Conservation (phyloP, 2,113 vertebrate genomes). For the Apodemus sylvaticus region DNA sequence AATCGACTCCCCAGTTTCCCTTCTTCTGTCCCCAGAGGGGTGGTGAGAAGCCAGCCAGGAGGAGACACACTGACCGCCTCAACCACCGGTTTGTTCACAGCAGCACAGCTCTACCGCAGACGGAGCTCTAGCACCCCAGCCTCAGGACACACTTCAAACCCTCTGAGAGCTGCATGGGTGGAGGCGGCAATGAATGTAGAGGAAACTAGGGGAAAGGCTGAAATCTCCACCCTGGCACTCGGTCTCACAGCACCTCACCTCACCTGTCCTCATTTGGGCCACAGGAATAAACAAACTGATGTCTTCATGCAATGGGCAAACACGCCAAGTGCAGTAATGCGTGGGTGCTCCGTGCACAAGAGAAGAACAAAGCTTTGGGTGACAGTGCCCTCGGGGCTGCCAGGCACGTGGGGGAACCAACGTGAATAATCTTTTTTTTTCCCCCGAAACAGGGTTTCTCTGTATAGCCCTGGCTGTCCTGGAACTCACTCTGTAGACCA, state of each 20-base stretch:
- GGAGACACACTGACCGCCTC: no score
- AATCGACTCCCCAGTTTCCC: neutral
- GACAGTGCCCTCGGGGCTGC: neutral
- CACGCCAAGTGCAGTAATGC: neutral
- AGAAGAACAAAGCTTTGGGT: neutral
- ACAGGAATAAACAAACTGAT: neutral
- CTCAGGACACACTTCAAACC: neutral
- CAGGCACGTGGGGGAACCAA: neutral
- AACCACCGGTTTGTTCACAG: neutral
- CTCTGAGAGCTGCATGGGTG: neutral
- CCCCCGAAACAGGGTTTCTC: no score
- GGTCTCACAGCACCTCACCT: neutral
- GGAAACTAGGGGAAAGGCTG: neutral
- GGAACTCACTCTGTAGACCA: no score
- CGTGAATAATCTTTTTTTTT: neutral
- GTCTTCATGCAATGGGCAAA: neutral
- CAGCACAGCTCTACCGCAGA: neutral
- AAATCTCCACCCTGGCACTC: neutral
- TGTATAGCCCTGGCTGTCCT: no score
- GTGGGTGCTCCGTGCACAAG: neutral
- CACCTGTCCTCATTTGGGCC: neutral
- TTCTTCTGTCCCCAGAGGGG: neutral
- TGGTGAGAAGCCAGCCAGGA: neutral
- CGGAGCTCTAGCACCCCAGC: neutral
- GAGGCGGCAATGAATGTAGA: neutral